These are phyloP conservation scores for Minunthozetes semirufus DNA, from an alignment of 2,888 invertebrate species.

Conservation along the genomic window DNA sequence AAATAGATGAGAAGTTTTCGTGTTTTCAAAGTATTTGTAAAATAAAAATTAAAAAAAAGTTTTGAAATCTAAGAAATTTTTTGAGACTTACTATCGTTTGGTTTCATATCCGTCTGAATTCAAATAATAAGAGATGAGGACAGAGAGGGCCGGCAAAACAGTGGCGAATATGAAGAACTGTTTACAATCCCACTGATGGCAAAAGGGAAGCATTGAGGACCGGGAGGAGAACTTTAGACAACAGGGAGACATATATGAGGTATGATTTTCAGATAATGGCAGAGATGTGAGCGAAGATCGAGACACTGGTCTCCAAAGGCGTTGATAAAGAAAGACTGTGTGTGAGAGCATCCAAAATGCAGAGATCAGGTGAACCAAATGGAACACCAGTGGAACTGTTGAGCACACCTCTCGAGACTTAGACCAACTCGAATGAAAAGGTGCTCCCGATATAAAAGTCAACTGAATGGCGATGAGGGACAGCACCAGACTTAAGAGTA, in stretches of 20 bases:
- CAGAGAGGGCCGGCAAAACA: slow-evolving; percentile 41
- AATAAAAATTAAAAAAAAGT: not conserved
- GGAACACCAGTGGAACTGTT: slow-evolving; percentile 60
- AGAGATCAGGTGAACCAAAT: slow-evolving; percentile 63
- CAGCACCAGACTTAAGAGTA: slow-evolving; percentile 42
- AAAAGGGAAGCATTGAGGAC: not conserved
- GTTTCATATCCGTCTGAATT: slow-evolving; percentile 66
- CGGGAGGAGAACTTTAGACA: not conserved
- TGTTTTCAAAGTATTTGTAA: not conserved
- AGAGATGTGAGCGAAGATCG: slow-evolving; percentile 30
- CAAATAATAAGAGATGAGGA: slow-evolving; percentile 58
- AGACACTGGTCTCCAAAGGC: slow-evolving; percentile 52
- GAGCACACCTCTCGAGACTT: slow-evolving; percentile 55
- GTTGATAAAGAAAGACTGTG: slow-evolving; percentile 52
- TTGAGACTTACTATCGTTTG: slow-evolving; percentile 54
- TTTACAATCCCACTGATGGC: slow-evolving; percentile 31
- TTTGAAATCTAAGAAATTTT: not conserved
- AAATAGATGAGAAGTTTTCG: too few relatives aligned
- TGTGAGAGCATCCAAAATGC: slow-evolving; percentile 64
- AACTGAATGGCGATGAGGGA: slow-evolving; percentile 42
- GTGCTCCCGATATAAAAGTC: slow-evolving; percentile 42
- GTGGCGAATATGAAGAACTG: slow-evolving; percentile 41
- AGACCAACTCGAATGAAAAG: slow-evolving; percentile 12
- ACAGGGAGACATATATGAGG: not conserved
- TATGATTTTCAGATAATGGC: slow-evolving; percentile 13